Evolutionary conservation across 2,797 vertebrate genomes (phyloP).

Genomic region (Urocyon cinereoargenteus): DNA sequence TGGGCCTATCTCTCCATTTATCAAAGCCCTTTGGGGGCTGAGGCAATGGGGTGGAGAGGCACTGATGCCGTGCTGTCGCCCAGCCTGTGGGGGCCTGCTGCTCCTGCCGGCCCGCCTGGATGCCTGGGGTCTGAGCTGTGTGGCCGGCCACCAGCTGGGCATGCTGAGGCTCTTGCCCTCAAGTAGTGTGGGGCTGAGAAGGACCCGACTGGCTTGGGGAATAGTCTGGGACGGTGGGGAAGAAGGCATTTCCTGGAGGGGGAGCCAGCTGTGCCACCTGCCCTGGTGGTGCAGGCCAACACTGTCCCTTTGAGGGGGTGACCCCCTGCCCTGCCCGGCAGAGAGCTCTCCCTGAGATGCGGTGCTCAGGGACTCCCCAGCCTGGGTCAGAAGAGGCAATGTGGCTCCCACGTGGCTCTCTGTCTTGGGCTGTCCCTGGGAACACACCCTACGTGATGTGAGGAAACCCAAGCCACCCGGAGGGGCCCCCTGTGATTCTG

Average conservation of each 20-base stretch:
- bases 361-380: rapidly evolving
- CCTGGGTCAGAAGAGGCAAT: rapidly evolving
- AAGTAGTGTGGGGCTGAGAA: rapidly evolving
- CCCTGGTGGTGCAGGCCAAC: rapidly evolving
- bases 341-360: rapidly evolving
- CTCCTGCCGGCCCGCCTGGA: background rate
- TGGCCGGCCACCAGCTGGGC: background rate
- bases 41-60: background rate
- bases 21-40: conserved; percentile 54
- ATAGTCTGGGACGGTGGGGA: background rate
- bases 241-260: background rate
- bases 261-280: rapidly evolving
- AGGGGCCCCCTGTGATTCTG: background rate
- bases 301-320: no score
- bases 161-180: background rate
- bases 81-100: rapidly evolving
- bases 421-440: background rate
- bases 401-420: background rate
- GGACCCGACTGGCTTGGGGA: rapidly evolving
- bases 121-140: rapidly evolving
- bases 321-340: background rate
- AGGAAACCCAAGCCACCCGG: background rate
- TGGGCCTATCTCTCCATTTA: conserved; percentile 75
- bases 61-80: rapidly evolving
- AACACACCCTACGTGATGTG: rapidly evolving